phyloP scores from a whole-genome alignment of 2,797 vertebrate genomes.

The Tangara arthus region DNA sequence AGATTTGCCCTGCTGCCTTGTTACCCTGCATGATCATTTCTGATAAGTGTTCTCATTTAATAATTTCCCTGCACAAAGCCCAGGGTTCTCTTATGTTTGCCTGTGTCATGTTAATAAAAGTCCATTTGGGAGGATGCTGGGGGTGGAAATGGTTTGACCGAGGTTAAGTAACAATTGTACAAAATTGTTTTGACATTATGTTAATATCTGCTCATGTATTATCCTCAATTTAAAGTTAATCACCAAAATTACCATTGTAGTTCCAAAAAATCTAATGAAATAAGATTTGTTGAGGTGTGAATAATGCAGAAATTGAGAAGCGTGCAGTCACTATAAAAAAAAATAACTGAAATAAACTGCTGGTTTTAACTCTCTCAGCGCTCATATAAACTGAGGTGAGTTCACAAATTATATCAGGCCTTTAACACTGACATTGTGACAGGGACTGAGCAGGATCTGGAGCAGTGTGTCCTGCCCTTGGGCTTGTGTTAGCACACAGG shows the following conservation, averaged over 20 bases:
- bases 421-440: not conserved
- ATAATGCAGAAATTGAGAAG: conserved; percentile 59
- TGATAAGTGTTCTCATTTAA: conserved; percentile 11
- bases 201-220: conserved; percentile 67
- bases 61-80: not conserved
- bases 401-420: not conserved
- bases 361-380: conserved; percentile 15
- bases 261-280: conserved; percentile 70
- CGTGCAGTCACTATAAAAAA: not conserved
- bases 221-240: conserved; percentile 76
- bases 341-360: not conserved
- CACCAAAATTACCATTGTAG: conserved; percentile 65
- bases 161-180: conserved; percentile 73
- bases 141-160: conserved; percentile 51
- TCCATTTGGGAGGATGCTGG: conserved; percentile 15
- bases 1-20: conserved; percentile 1
- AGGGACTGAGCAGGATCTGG: not conserved
- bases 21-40: conserved; percentile 21
- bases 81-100: conserved; percentile 24
- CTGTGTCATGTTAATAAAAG: conserved; percentile 55
- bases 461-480: fast-evolving
- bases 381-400: not conserved
- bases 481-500: not conserved
- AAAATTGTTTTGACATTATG: conserved; percentile 77
- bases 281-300: conserved; percentile 71